phyloP scores from a whole-genome alignment of 2,797 vertebrate genomes.

The Gadopsis marmoratus region DNA sequence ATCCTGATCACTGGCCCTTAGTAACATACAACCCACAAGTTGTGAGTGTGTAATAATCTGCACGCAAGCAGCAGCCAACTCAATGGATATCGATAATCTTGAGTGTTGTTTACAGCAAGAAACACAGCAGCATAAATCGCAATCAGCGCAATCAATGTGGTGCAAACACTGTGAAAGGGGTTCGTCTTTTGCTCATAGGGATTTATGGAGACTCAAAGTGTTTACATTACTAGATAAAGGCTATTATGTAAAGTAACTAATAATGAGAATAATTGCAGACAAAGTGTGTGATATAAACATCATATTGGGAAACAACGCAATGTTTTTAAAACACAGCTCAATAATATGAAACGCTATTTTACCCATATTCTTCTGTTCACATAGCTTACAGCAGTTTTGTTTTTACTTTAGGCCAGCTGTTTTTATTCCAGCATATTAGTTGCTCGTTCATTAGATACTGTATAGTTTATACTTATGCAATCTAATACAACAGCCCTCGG shows the following conservation, averaged over 20 bases:
- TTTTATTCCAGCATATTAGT: neutral
- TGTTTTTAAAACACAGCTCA: neutral
- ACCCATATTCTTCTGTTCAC: neutral
- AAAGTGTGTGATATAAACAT: neutral
- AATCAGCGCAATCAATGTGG: neutral
- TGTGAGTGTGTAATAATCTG: neutral
- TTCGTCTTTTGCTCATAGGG: neutral
- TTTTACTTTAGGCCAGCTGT: neutral
- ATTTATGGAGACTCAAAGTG: neutral
- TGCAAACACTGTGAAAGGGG: neutral
- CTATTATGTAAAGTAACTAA: neutral
- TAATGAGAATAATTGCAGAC: neutral
- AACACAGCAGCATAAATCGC: neutral
- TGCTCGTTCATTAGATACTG: neutral
- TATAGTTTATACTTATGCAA: neutral
- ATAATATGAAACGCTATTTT: neutral
- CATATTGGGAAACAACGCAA: too few relatives aligned
- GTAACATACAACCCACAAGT: neutral
- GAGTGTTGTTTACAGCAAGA: neutral
- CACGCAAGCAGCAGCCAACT: neutral
- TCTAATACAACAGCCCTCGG: neutral
- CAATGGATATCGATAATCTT: conserved; percentile 1
- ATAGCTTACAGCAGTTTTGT: neutral
- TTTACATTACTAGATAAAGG: neutral
- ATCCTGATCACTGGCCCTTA: neutral